Evolutionary conservation across 2,888 invertebrate species (phyloP), one percentile per base, ranked within the genome.

Genomic region (Drosophila helvetica): DNA sequence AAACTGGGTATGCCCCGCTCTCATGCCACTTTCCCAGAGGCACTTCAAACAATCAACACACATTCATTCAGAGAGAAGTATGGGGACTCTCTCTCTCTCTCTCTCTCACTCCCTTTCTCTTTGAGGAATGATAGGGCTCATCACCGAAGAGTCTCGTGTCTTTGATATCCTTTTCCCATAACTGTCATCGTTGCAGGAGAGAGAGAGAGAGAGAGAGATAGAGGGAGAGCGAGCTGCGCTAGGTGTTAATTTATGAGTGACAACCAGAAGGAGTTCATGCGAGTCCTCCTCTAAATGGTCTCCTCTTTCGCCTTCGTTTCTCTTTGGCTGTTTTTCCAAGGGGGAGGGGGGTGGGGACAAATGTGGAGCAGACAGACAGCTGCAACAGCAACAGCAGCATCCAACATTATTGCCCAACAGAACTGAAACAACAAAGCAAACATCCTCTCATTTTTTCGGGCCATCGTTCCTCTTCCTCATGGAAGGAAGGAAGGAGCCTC

Each of bases 101-200:
- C 15, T 15, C 33, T 5, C 33, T 15, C n/a, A n/a, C n/a, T n/a
- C n/a, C n/a, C n/a, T 33, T 33, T 15, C 33, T 5, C 33, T 15
- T 12, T 33, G 33, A 5, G 12, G 33, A 5, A n/a, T n/a, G 38
- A 67, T 68, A 58, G 30, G 56, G 30, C 51, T 61, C 67, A 60
- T 65, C 71, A 62, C n/a, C 18, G 27, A 17, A n/a, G 51, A n/a
- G 47, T 47, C 65, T 47, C 65, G 50, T 70, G 67, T 59, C 65
- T 61, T 67, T 77, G 75, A 75, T 86, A 86, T 86, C 86, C 88
- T 88, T 86, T 80, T 77, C 64, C 75, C 84, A 89, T 88, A 82
- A 80, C 74, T 86, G 88, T 88, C 85, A 83, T 5, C 12, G 5
- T 33, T 1, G 33, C 33, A 15, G 15, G 33, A 38, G 38, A n/a